phyloP scores from a whole-genome alignment of 2,888 invertebrate species.

The Thalpophila matura region DNA sequence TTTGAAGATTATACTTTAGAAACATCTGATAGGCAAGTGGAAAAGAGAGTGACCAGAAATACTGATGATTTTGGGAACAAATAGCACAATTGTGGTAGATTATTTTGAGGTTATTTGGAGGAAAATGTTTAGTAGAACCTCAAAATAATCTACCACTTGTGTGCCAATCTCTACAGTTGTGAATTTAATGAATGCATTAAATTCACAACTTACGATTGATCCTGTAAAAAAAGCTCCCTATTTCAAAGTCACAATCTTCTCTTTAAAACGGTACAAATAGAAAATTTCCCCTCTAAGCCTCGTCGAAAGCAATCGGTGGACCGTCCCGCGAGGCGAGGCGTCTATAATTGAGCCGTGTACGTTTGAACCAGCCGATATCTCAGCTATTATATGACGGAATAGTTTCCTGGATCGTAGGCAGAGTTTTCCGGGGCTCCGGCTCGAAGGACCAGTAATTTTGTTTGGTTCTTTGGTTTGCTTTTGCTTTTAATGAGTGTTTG shows the following conservation, averaged over 20 bases:
- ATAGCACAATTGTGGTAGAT: neutral
- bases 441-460: slow-evolving; percentile 16
- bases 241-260: slow-evolving; percentile 6
- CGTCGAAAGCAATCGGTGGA: slow-evolving; percentile 54
- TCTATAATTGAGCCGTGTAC: slow-evolving; percentile 56
- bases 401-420: slow-evolving; percentile 14
- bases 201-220: neutral
- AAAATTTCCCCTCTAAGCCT: slow-evolving; percentile 46
- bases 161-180: no score
- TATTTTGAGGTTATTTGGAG: neutral
- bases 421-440: slow-evolving; percentile 15
- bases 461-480: neutral
- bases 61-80: neutral
- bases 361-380: slow-evolving; percentile 43
- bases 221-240: neutral
- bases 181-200: no score
- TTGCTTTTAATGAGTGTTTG: no score
- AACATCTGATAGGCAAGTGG: neutral
- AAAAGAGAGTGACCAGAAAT: no score
- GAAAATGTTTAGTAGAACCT: no score
- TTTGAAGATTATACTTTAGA: neutral
- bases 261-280: slow-evolving; percentile 46
- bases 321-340: slow-evolving; percentile 52
- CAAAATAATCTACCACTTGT: no score
- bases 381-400: slow-evolving; percentile 43